Evolutionary conservation across 2,888 invertebrate species (phyloP).

Genomic region (Cetonia aurata): DNA sequence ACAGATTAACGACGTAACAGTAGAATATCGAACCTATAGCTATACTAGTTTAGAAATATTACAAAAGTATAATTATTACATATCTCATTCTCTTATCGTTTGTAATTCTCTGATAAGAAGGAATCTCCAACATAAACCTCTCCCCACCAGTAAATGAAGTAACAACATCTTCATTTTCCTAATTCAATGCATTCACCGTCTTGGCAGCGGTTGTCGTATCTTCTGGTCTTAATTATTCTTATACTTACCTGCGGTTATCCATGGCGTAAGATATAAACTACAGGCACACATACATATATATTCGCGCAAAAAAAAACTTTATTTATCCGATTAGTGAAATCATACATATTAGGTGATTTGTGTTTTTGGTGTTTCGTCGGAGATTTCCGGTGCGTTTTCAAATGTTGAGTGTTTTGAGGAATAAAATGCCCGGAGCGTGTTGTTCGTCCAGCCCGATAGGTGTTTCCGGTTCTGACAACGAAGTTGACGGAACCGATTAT

Average conservation of each 20-base stretch:
- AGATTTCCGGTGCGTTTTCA: slow-evolving; percentile 1
- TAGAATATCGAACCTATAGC: neutral
- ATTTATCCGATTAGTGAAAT: neutral
- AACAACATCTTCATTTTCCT: slow-evolving; percentile 48
- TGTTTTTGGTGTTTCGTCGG: neutral
- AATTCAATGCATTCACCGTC: slow-evolving; percentile 32
- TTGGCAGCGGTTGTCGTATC: slow-evolving; percentile 31
- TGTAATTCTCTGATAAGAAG: slow-evolving; percentile 47
- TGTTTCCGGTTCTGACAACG: slow-evolving; percentile 60
- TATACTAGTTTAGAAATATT: slow-evolving; percentile 26
- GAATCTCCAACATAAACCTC: slow-evolving; percentile 55
- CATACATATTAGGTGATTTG: neutral
- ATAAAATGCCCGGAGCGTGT: slow-evolving; percentile 50
- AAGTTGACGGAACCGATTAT: slow-evolving; percentile 75
- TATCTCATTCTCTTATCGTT: slow-evolving; percentile 34
- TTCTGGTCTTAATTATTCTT: slow-evolving; percentile 23
- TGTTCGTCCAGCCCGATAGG: slow-evolving; percentile 49
- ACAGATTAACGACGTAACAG: neutral
- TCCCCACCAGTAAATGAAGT: slow-evolving; percentile 51
- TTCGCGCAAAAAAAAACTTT: neutral
- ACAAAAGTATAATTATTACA: slow-evolving; percentile 31
- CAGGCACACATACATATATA: neutral
- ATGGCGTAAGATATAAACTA: neutral
- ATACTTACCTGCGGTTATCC: neutral
- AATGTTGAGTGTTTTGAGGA: slow-evolving; percentile 40